phyloP scores from a whole-genome alignment of 2,797 vertebrate genomes.

The Pangasius sanitwongsei region DNA sequence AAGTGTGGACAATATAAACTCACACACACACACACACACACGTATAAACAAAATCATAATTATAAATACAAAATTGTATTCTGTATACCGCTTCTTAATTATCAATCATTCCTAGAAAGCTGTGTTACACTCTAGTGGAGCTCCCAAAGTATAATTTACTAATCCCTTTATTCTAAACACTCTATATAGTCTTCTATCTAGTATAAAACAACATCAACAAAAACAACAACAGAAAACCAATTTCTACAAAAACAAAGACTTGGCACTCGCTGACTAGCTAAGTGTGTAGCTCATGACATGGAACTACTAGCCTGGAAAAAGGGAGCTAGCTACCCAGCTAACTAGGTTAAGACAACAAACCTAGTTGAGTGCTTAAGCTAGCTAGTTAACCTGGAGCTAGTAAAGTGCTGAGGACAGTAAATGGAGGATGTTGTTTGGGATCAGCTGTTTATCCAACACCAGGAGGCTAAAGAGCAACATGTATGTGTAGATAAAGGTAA shows the following conservation, averaged over 20 bases:
- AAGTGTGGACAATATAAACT: not conserved
- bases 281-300: not conserved
- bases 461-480: not conserved
- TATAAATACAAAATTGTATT: too few species aligned
- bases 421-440: not conserved
- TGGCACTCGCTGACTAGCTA: not conserved
- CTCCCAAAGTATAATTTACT: not conserved
- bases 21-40: not conserved
- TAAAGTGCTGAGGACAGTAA: not conserved
- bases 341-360: not conserved
- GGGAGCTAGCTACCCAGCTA: not conserved
- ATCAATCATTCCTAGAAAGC: not conserved
- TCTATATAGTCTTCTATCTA: not conserved
- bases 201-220: not conserved
- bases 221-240: not conserved
- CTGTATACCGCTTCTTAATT: too few species aligned
- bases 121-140: not conserved
- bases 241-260: not conserved
- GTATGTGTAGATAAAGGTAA: not conserved
- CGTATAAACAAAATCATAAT: too few species aligned
- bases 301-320: not conserved
- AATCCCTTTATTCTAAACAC: not conserved
- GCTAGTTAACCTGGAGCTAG: not conserved
- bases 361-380: not conserved
- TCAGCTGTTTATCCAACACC: not conserved